Base-by-base conservation (phyloP, 2,888 invertebrate genomes). In the Hermodice carunculata region DNA sequence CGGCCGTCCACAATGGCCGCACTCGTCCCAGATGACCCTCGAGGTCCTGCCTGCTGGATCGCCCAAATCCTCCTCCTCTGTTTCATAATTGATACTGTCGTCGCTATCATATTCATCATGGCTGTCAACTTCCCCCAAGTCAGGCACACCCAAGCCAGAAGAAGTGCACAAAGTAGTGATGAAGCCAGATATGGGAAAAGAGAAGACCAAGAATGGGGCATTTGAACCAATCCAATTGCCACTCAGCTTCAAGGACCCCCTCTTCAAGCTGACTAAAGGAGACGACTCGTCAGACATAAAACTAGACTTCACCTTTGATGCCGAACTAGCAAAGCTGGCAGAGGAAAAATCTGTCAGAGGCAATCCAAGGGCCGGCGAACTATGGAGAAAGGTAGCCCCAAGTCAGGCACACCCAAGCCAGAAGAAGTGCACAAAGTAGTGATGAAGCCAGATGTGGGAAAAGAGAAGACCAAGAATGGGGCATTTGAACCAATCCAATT, bases 261-360 rank as follows among this genome's bases (percentile, higher is more conserved):
- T 79, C 49, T 67, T 70, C 49, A 61, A 77, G 73, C 75, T 75
- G 53, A 29, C 53, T 34, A 42, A 17, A 76, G 77, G 76, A 28
- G 80, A 80, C 64, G 81, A 81, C 43, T 67, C 78, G 2, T 91
- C 92, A 29, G 95, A 95, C 80, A 94, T 96, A 90, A 95, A 95
- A 86, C 88, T 96, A 61, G 95, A 95, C 85, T 96, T 96, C 84
- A 91, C 92, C 22, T 96, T 96, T 85, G 94, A 95, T 81, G 91
- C 93, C 22, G 94, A 93, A 77, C 89, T 94, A 77, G 82, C 81
- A 14, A 79, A 79, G 54, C 74, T 80, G 60, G 76, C 80, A 14
- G 82, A 83, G 61, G 82, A 79, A 42, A 81, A 83, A 58, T 58
- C 67, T 22, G 76, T n/a, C n/a, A n/a, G n/a, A n/a, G n/a, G n/a